These are phyloP conservation scores for Geopemphigus sp. DNA, from an alignment of 1,140 invertebrate genomes.

Conservation along the genomic window DNA sequence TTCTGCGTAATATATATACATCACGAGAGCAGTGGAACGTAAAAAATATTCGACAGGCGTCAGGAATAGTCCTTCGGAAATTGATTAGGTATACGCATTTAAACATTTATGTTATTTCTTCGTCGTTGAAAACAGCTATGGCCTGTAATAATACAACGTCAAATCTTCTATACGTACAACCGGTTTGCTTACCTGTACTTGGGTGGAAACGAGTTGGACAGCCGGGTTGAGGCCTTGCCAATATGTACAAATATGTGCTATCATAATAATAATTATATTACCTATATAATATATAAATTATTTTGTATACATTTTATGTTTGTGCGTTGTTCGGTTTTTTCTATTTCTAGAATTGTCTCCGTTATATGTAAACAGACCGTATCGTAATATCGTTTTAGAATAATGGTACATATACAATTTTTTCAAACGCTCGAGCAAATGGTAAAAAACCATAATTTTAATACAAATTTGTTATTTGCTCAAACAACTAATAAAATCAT, in stretches of 20 bases:
- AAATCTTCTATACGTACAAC: slow-evolving; percentile 1
- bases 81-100: neutral
- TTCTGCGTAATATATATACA: neutral
- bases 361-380: neutral
- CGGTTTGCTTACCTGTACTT: neutral
- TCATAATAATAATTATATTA: slow-evolving; percentile 1
- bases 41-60: slow-evolving; percentile 9
- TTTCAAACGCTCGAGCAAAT: too few relatives aligned
- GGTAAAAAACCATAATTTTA: too few relatives aligned
- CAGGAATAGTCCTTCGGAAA: neutral
- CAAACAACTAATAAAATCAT: too few relatives aligned
- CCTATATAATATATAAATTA: slow-evolving; percentile 2
- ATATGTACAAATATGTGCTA: neutral
- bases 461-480: too few relatives aligned
- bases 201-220: neutral
- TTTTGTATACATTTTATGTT: neutral
- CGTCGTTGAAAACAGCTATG: neutral
- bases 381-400: too few relatives aligned
- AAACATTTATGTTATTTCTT: neutral
- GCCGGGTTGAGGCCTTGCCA: neutral
- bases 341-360: neutral
- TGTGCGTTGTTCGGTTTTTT: slow-evolving; percentile 10
- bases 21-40: neutral
- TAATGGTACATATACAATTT: too few relatives aligned
- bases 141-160: neutral